Evolutionary conservation across 2,797 vertebrate species (phyloP), one percentile per base, ranked within the genome.

Genomic region (Morelia viridis): DNA sequence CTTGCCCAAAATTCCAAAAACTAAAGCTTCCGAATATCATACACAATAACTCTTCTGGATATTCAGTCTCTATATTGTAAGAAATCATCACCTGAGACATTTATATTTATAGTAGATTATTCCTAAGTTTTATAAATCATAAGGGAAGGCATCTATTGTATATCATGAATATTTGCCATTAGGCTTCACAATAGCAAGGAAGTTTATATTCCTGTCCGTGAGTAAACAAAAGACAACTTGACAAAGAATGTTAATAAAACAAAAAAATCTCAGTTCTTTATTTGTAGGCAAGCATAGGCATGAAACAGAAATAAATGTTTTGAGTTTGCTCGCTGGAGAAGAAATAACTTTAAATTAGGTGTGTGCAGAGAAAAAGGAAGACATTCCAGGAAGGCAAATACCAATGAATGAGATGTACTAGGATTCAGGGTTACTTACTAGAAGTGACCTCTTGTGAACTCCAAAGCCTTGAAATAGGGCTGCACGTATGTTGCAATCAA

Each of bases 131-230:
- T 50, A 86, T 89, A 89, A 89, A 22, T 83, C 80, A 68, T 15
- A 35, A 46, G 35, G 35, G 71, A 41, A 85, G 71, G 76, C 41
- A 53, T 24, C 9, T n/a, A 19, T 89, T 89, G 56, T 89, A 8
- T 15, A 61, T 92, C 31, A 50, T 64, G 41, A 84, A 41, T 46
- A 46, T 10, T 9, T 85, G 87, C 57, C 90, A 86, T 17, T 10
- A n/a, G 24, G 24, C 17, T 60, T 61, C 28, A 28, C 87, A 71
- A 46, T 26, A 50, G 46, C 64, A 86, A 46, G 64, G 57, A 89
- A 26, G 46, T 91, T 85, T 86, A 86, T 46, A 62, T 91, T 91
- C 64, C 80, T 46, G 89, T 65, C 57, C 92, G 83, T 85, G 58
- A 86, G 17, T 80, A 87, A 83, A 89, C 62, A 89, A 91, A 76